Base-by-base conservation (phyloP, 1,140 invertebrate genomes). In the Diorhabda sublineata region DNA sequence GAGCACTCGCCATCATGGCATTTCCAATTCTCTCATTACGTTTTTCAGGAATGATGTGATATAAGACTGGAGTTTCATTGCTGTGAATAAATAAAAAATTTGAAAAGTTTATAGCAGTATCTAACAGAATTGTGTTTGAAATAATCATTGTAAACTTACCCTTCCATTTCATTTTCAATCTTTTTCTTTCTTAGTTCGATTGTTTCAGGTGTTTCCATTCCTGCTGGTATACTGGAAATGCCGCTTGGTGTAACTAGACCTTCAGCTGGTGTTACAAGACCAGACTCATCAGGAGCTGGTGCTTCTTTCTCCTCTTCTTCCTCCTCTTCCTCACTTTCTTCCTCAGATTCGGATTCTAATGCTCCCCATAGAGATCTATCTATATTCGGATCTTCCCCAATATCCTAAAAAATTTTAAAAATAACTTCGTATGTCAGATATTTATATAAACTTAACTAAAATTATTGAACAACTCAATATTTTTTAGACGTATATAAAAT, bases 1-100 rank as follows among this genome's bases (percentile, higher is more conserved):
- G 97, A 0, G 95, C 97, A 9, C 97, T 99, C 4, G 91, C 97
- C 97, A 99, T 99, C 97, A 99, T 99, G 75, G 96, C 92, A 5
- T 88, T 89, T 7, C 94, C 94, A 65, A 99, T 88, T 67, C 91
- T 86, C 64, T 97, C 95, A 5, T 92, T 90, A 65, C 96, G 90
- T 78, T 97, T 94, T 84, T 99, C 98, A 43, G 96, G 96, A 64
- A 99, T 81, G 61, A 99, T 91, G 72, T 95, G 96, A 79, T 96
- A 98, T 9, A 98, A 81, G 2, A 92, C 89, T 42, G 96, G 96
- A 2, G 94, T 96, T 74, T 97, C 95, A 52, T 89, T 91, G 59
- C 91, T 92, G 73, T 76, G 75, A 79, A 66, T 42, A 52, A 52
- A 52, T 52, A 52, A 52, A 52, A 4, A 52, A 52, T 52, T 52